Conservation (phyloP, 1,140 invertebrate species). For the Drosophila arawakana region DNA sequence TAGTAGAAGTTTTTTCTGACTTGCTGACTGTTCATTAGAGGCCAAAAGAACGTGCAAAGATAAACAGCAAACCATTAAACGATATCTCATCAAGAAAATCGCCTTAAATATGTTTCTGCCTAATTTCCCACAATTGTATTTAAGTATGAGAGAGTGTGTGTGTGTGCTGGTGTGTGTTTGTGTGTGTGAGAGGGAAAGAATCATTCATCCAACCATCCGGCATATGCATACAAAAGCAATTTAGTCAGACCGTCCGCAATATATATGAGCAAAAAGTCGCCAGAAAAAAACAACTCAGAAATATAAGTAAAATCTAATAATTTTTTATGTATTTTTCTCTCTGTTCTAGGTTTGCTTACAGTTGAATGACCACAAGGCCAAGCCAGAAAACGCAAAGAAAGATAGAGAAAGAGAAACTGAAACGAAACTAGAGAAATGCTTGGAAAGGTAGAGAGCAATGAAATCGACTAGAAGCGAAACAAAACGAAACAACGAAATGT, state of each 20-base stretch:
- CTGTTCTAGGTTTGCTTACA: conserved; percentile 52
- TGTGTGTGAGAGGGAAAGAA: neutral
- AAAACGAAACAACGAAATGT: conserved; percentile 45
- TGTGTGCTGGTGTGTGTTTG: conserved; percentile 9
- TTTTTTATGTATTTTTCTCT: conserved; percentile 64
- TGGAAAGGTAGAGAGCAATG: conserved; percentile 33
- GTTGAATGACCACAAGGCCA: conserved; percentile 69
- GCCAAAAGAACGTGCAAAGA: conserved; percentile 46
- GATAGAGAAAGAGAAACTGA: conserved; percentile 19
- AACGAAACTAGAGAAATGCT: conserved; percentile 42
- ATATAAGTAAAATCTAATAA: conserved; percentile 60
- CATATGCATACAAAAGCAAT: conserved; percentile 69
- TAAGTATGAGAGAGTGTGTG: conserved; percentile 7
- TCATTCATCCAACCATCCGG: conserved; percentile 40
- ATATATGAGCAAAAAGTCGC: conserved; percentile 39
- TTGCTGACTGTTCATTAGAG: conserved; percentile 51
- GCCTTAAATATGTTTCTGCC: conserved; percentile 76
- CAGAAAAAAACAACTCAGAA: conserved; percentile 25
- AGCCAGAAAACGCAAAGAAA: neutral
- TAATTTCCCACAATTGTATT: conserved; percentile 66
- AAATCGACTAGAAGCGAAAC: conserved; percentile 13
- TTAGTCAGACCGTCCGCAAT: conserved; percentile 11
- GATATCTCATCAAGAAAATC: conserved; percentile 73
- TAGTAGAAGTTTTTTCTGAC: conserved; percentile 35
- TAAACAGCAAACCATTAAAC: conserved; percentile 64